phyloP scores from a whole-genome alignment of 2,797 vertebrate genomes.

The Scleropages formosus region DNA sequence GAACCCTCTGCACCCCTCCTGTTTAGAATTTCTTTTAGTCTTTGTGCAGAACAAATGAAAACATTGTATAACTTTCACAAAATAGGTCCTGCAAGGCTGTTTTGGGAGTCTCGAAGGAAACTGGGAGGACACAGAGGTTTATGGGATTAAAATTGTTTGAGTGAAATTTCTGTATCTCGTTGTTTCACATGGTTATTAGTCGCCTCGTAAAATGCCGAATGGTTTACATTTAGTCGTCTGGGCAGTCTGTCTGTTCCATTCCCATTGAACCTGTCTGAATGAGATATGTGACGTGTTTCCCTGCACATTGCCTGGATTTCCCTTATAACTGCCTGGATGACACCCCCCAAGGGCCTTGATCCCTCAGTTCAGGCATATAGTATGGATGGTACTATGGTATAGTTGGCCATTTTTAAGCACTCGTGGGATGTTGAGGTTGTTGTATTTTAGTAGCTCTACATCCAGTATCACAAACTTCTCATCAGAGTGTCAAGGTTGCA shows the following conservation, averaged over 20 bases:
- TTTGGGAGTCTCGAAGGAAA: slow-evolving; percentile 1
- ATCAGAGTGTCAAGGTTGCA: too few species aligned
- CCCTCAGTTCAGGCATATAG: not conserved
- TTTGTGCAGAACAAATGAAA: slow-evolving; percentile 7
- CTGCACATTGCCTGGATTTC: too few species aligned
- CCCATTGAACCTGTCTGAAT: not conserved
- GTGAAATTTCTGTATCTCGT: not conserved
- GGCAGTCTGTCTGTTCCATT: not conserved
- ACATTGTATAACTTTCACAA: slow-evolving; percentile 3
- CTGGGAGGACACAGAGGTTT: not conserved
- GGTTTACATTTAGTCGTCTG: not conserved
- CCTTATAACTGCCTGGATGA: too few species aligned
- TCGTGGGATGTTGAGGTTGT: not conserved
- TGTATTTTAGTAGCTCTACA: too few species aligned
- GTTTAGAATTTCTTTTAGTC: not conserved
- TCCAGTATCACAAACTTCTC: too few species aligned
- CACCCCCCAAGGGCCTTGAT: not conserved
- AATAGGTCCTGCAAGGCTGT: not conserved
- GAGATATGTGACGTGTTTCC: not conserved
- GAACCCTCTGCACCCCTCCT: not conserved
- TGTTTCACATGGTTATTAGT: not conserved
- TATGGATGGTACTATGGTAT: too few species aligned
- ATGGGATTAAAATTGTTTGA: not conserved
- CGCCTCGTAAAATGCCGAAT: too few species aligned
- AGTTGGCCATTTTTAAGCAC: not conserved